These are phyloP conservation scores for Exephanes ischioxanthus DNA, from an alignment of 2,888 invertebrate species.

Conservation along the genomic window DNA sequence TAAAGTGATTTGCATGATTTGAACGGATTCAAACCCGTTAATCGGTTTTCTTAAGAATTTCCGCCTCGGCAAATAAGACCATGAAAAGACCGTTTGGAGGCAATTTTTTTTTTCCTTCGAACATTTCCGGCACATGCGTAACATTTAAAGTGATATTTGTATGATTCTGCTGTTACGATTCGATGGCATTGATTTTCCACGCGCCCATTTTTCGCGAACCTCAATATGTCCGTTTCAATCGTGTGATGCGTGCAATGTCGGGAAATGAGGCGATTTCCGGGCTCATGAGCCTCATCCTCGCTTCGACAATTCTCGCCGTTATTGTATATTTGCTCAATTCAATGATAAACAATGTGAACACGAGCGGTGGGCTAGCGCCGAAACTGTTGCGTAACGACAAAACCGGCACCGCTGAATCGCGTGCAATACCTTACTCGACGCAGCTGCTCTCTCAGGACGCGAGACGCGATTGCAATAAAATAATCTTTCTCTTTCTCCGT, in stretches of 20 bases:
- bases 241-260: not conserved
- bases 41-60: too few species aligned
- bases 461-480: conserved; percentile 60
- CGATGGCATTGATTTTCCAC: not conserved
- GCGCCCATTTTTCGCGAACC: not conserved
- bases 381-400: conserved; percentile 59
- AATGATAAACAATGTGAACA: conserved; percentile 53
- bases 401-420: conserved; percentile 59
- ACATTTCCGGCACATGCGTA: too few species aligned
- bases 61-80: not conserved
- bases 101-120: too few species aligned
- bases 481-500: conserved; percentile 33
- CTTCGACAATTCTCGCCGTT: conserved; percentile 46
- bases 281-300: conserved; percentile 2
- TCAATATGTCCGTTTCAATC: not conserved
- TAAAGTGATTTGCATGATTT: not conserved
- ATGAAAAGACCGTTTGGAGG: not conserved
- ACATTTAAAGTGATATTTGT: not conserved
- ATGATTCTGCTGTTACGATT: not conserved
- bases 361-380: conserved; percentile 46
- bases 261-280: not conserved
- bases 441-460: conserved; percentile 47
- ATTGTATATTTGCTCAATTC: conserved; percentile 53
- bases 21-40: too few species aligned
- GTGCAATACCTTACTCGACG: conserved; percentile 44